Conservation (phyloP, 2,888 invertebrate genomes). For the Andrena flavipes region DNA sequence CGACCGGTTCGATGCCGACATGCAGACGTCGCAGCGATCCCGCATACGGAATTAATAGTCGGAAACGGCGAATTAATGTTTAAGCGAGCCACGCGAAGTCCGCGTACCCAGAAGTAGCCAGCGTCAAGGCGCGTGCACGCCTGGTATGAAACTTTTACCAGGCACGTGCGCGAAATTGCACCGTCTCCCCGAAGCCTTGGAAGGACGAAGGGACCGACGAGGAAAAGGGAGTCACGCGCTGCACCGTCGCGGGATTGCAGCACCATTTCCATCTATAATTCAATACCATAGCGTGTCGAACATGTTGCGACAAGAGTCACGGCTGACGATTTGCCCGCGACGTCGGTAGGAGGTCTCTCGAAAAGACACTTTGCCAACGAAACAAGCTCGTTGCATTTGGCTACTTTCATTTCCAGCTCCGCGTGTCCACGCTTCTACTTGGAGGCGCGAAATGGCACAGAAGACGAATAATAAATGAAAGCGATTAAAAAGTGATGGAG, state of each 20-base stretch:
- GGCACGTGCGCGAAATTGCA: slow-evolving; percentile 65
- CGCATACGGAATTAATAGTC: slow-evolving; percentile 62
- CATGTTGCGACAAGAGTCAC: not conserved
- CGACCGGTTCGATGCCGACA: slow-evolving; percentile 13
- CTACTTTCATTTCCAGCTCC: not conserved
- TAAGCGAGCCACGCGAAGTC: slow-evolving; percentile 42
- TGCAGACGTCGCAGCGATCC: slow-evolving; percentile 44
- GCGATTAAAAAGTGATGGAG: not conserved
- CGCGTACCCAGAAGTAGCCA: slow-evolving; percentile 33
- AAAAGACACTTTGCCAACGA: not conserved
- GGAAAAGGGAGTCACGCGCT: slow-evolving; percentile 44
- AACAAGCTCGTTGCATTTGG: not conserved
- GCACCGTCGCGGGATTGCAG: slow-evolving; percentile 45
- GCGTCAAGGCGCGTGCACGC: slow-evolving; percentile 34
- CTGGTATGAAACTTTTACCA: slow-evolving; percentile 66
- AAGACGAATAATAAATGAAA: too few relatives aligned
- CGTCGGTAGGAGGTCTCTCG: not conserved
- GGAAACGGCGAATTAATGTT: slow-evolving; percentile 68
- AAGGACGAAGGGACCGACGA: slow-evolving; percentile 13
- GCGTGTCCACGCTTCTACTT: too few relatives aligned
- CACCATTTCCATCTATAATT: slow-evolving; percentile 58
- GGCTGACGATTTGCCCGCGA: too few relatives aligned
- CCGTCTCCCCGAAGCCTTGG: slow-evolving; percentile 27
- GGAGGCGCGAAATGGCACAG: too few relatives aligned
- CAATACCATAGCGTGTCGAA: slow-evolving; percentile 39